These are phyloP conservation scores for Dexiosoma caninum DNA, from an alignment of 2,888 invertebrate genomes.

Conservation along the genomic window DNA sequence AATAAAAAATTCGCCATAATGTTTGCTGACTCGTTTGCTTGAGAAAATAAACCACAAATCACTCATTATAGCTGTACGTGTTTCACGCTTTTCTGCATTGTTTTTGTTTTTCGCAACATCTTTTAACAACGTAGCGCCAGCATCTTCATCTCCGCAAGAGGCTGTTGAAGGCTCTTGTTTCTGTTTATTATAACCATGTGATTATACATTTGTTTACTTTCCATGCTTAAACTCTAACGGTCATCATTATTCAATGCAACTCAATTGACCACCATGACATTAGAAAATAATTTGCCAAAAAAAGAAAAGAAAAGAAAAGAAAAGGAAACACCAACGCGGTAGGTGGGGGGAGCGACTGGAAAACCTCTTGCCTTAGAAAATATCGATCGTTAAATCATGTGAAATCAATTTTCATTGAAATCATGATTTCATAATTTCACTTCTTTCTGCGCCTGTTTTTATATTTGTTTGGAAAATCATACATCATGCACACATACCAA, in stretches of 20 bases:
- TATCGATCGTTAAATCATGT: conserved; percentile 72
- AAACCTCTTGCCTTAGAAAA: background rate
- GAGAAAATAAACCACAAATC: conserved; percentile 42
- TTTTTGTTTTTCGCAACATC: background rate
- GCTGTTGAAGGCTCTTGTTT: background rate
- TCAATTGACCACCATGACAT: conserved; percentile 72
- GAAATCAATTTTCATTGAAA: conserved; percentile 72
- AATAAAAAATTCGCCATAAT: conserved; percentile 7
- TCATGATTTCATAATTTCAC: conserved; percentile 68
- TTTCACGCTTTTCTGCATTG: conserved; percentile 47
- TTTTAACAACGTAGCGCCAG: conserved; percentile 37
- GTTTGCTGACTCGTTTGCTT: background rate
- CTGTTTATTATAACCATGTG: conserved; percentile 60
- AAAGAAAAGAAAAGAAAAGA: background rate
- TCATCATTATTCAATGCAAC: conserved; percentile 53
- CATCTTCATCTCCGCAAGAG: background rate
- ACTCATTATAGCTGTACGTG: conserved; percentile 44
- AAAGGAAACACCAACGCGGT: background rate
- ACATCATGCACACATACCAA: conserved; percentile 66
- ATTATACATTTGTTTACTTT: conserved; percentile 67
- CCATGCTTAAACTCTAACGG: conserved; percentile 46
- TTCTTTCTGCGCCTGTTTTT: conserved; percentile 45
- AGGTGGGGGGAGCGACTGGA: background rate
- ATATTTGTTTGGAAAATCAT: conserved; percentile 70
- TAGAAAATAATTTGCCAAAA: conserved; percentile 68